phyloP scores from a whole-genome alignment of 2,888 invertebrate species.

The Chloromyia formosa region DNA sequence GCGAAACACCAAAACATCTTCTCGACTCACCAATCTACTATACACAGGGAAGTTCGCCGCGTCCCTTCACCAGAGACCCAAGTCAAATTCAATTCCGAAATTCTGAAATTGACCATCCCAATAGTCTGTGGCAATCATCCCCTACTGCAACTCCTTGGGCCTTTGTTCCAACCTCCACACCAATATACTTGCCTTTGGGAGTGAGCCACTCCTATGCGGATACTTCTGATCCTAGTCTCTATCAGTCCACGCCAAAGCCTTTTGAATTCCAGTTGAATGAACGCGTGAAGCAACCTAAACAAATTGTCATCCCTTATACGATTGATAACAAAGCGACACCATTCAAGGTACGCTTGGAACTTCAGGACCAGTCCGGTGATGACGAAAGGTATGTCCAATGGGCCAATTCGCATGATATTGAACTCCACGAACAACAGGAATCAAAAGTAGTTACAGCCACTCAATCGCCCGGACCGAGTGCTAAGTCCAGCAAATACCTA shows the following conservation, averaged over 20 bases:
- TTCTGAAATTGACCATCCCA: conserved; percentile 42
- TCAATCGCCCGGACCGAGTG: conserved; percentile 54
- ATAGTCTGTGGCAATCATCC: conserved; percentile 49
- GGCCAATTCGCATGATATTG: conserved; percentile 58
- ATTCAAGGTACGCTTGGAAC: conserved; percentile 63
- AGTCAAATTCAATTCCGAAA: conserved; percentile 56
- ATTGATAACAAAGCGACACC: conserved; percentile 69
- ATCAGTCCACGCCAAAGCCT: conserved; percentile 50
- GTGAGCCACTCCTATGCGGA: conserved; percentile 60
- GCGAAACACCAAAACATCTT: conserved; percentile 62
- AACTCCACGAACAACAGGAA: conserved; percentile 67
- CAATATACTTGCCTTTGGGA: conserved; percentile 60
- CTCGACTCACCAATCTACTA: conserved; percentile 71
- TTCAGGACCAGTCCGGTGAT: conserved; percentile 58
- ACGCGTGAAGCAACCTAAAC: conserved; percentile 75
- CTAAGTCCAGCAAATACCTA: conserved; percentile 59
- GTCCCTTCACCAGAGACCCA: conserved; percentile 66
- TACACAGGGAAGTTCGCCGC: conserved; percentile 66
- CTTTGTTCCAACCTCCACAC: conserved; percentile 58
- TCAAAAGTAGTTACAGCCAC: conserved; percentile 64
- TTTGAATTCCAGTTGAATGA: conserved; percentile 54
- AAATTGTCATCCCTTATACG: conserved; percentile 84
- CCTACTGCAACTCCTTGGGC: conserved; percentile 52
- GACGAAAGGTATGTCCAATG: conserved; percentile 54
- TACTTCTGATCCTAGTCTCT: conserved; percentile 57